Base-by-base conservation (phyloP, 2,888 invertebrate species). In the Meghimatium bilineatum region DNA sequence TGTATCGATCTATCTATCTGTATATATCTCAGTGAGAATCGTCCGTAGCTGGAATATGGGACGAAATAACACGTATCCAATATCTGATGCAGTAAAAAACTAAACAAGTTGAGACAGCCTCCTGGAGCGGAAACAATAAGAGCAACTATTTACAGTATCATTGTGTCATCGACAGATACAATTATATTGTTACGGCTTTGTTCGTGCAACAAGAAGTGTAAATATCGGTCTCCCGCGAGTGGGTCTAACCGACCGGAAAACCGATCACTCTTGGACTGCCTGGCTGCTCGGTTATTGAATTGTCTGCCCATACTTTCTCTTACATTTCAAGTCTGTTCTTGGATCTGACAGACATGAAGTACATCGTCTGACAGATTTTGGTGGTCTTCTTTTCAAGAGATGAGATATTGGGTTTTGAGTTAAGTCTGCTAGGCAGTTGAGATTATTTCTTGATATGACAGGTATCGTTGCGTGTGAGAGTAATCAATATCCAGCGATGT, bases 211-310 rank as follows among this genome's bases (percentile, higher is more conserved):
- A 26, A 38, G n/a, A 72, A 5, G 20, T 49, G 44, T n/a, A 72
- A 72, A 72, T 72, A 49, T 44, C 72, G n/a, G 44, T 72, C 72
- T 44, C 26, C 72, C 29, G n/a, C n/a, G 44, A 49, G 72, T 49
- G 72, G 44, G 44, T n/a, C 44, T 49, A 72, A 49, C 72, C 29
- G 29, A 29, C 72, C 72, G 49, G 72, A 72, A 72, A 72, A 44
- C 71, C 44, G 49, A 72, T 72, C 34, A n/a, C 72, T 44, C n/a
- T n/a, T 12, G 44, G 5, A 23, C 72, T 49, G 72, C 29, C n/a
- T 72, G 44, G 72, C n/a, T 72, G n/a, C 26, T 44, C 26, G 23
- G 23, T 20, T 72, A 72, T 72, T 72, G 72, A 72, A 49, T 72
- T 72, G 49, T 49, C 72, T 49, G 44, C 72, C 72, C 72, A 17